phyloP scores from a whole-genome alignment of 2,113 vertebrate genomes.

The Sardina pilchardus region DNA sequence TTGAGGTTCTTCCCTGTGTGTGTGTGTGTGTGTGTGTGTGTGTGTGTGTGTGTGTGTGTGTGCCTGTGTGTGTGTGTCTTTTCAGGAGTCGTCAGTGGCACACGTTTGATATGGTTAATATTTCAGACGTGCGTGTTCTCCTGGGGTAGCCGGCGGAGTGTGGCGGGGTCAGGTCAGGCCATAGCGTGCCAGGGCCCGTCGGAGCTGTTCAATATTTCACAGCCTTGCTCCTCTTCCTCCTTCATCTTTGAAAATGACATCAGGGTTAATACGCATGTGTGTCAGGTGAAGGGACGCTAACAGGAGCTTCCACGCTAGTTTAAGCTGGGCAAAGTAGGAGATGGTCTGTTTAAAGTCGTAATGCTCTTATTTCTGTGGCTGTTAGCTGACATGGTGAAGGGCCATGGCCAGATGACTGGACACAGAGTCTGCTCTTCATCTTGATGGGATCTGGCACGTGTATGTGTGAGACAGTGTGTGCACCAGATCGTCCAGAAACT shows the following conservation, averaged over 20 bases:
- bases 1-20: neutral
- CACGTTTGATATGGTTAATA: constrained; percentile 66
- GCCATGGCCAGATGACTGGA: neutral
- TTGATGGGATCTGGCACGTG: neutral
- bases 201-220: constrained; percentile 70
- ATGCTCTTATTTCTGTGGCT: neutral
- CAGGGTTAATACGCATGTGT: constrained; percentile 25
- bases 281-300: neutral
- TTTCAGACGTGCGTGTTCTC: constrained; percentile 61
- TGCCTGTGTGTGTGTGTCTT: neutral
- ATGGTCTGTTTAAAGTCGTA: neutral
- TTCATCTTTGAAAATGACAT: constrained; percentile 34
- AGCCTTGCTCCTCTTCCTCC: constrained; percentile 34
- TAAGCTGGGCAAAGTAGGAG: neutral
- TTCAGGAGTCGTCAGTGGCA: constrained; percentile 44
- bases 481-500: neutral
- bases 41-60: too few species aligned
- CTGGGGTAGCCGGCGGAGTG: constrained; percentile 53
- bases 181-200: constrained; percentile 59
- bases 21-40: too few species aligned
- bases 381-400: neutral
- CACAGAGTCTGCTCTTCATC: neutral
- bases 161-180: constrained; percentile 55
- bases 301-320: neutral
- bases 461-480: neutral